These are phyloP conservation scores for Intellagama lesueurii DNA, from an alignment of 2,797 vertebrate genomes.

Conservation along the genomic window DNA sequence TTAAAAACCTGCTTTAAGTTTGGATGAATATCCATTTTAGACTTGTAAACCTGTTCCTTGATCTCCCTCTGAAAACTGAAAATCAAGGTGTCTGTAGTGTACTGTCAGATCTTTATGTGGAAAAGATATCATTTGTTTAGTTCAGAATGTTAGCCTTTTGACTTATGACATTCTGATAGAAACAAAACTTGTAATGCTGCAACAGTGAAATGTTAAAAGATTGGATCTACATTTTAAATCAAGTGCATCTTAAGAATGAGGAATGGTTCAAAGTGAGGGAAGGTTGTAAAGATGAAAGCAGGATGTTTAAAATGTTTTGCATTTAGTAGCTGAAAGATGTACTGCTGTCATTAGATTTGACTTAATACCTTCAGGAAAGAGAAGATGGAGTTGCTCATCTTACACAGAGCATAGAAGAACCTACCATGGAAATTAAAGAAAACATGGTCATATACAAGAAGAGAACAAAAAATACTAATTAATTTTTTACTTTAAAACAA, in stretches of 20 bases:
- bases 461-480: constrained; percentile 24
- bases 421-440: constrained; percentile 20
- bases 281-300: constrained; percentile 70
- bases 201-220: constrained; percentile 66
- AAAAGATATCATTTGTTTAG: constrained; percentile 63
- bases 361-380: constrained; percentile 58
- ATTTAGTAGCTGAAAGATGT: constrained; percentile 67
- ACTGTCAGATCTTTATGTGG: constrained; percentile 60
- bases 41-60: constrained; percentile 54
- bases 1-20: constrained; percentile 50
- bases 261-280: constrained; percentile 58
- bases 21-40: constrained; percentile 50
- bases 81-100: constrained; percentile 54
- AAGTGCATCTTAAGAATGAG: constrained; percentile 51
- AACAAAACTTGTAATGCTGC: constrained; percentile 67
- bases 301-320: constrained; percentile 69
- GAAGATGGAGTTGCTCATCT: constrained; percentile 38
- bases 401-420: constrained; percentile 28
- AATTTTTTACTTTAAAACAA: background rate
- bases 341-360: constrained; percentile 57
- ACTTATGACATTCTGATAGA: constrained; percentile 64
- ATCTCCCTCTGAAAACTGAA: constrained; percentile 67
- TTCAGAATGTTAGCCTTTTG: constrained; percentile 65
- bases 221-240: constrained; percentile 62
- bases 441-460: background rate